phyloP scores from a whole-genome alignment of 2,797 vertebrate species.

The Hypotaenidia okinawae region DNA sequence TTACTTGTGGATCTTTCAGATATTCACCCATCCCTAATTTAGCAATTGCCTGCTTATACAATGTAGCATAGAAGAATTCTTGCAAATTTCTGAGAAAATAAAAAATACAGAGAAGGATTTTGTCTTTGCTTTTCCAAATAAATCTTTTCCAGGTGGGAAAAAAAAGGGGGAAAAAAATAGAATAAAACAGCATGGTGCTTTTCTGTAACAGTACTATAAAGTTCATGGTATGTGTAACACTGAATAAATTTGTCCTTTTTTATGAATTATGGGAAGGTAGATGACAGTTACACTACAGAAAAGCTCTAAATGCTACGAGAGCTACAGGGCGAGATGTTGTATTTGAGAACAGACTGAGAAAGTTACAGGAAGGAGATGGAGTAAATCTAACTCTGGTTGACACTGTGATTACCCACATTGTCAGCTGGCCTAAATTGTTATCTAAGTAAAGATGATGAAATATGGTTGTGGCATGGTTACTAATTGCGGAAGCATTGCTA shows the following conservation, averaged over 20 bases:
- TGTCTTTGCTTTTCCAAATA: not conserved
- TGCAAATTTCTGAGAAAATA: not conserved
- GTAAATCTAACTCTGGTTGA: not conserved
- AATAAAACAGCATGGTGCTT: rapidly evolving
- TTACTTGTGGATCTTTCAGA: not conserved
- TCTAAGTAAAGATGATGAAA: not conserved
- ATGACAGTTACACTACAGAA: not conserved
- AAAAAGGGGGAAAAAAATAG: not conserved
- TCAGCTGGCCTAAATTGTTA: not conserved
- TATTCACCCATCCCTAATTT: not conserved
- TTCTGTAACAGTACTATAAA: not conserved
- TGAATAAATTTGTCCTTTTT: not conserved
- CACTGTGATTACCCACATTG: not conserved
- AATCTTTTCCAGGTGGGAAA: not conserved
- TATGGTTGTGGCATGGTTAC: not conserved
- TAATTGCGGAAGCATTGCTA: not conserved
- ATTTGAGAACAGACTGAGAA: not conserved
- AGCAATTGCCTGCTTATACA: not conserved
- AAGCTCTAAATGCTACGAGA: not conserved
- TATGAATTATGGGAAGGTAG: not conserved
- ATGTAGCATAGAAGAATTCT: not conserved
- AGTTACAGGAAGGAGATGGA: not conserved
- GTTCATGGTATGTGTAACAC: not conserved
- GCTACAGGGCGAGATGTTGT: not conserved
- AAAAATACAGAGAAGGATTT: not conserved